phyloP scores from a whole-genome alignment of 2,888 invertebrate species.

The Dexiosoma caninum region DNA sequence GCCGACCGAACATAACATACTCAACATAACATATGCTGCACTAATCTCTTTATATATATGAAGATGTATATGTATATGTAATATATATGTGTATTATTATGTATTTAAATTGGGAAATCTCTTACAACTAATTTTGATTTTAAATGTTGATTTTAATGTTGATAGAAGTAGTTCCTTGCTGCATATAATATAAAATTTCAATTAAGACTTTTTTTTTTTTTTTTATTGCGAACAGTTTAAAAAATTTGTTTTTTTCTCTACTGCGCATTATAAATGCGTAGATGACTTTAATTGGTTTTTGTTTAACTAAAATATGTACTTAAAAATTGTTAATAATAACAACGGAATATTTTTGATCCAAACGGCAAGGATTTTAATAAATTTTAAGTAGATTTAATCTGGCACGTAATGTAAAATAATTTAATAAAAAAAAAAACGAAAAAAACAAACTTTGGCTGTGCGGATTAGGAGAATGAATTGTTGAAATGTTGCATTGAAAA shows the following conservation, averaged over 20 bases:
- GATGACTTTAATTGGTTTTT: too few species aligned
- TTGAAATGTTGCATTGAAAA: too few species aligned
- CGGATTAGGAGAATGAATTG: background rate
- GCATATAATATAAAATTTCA: background rate
- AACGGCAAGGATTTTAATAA: conserved; percentile 43
- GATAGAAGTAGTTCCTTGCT: conserved; percentile 18
- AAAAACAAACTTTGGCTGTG: background rate
- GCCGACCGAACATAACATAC: too few species aligned
- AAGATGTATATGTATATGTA: too few species aligned
- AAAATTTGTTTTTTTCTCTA: conserved; percentile 6
- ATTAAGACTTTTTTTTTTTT: conserved; percentile 1
- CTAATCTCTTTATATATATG: too few species aligned
- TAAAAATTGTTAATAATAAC: conserved; percentile 7
- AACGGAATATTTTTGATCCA: conserved; percentile 29
- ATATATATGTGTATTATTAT: too few species aligned
- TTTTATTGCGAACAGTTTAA: conserved; percentile 16
- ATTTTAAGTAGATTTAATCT: background rate
- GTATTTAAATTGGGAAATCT: too few species aligned
- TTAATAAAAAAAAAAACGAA: too few species aligned
- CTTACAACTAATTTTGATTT: conserved; percentile 61
- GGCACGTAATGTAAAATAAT: background rate
- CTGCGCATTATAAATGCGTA: too few species aligned
- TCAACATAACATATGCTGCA: too few species aligned
- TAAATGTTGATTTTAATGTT: conserved; percentile 20
- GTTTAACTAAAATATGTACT: background rate